Conservation (phyloP, 2,113 vertebrate genomes). For the Cynopterus brachyotis region DNA sequence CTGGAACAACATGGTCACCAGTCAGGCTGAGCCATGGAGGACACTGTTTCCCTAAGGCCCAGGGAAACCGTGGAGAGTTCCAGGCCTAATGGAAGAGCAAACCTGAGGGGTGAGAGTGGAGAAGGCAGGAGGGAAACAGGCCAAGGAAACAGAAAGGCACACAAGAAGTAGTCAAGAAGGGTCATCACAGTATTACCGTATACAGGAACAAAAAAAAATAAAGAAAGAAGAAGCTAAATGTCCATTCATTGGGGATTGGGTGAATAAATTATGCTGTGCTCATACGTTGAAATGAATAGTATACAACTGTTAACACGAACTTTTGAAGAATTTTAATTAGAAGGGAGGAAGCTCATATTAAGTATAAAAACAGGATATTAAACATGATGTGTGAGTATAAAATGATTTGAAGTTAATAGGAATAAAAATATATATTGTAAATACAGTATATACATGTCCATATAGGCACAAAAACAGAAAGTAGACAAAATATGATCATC, state of each 20-base stretch:
- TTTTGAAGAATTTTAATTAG: not conserved
- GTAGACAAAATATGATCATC: not conserved
- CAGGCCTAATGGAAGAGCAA: not conserved
- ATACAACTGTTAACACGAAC: not conserved
- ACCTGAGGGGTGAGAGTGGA: not conserved
- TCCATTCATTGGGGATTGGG: not conserved
- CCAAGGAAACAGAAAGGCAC: not conserved
- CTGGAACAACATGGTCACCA: constrained; percentile 80
- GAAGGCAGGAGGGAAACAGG: not conserved
- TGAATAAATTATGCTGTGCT: not conserved
- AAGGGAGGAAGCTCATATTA: not conserved
- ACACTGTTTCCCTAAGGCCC: not conserved
- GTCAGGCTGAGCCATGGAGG: not conserved
- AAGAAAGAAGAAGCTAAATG: not conserved
- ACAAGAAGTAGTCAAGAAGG: not conserved
- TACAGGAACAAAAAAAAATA: not conserved
- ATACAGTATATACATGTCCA: not conserved
- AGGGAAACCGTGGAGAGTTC: not conserved
- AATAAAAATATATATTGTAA: not conserved
- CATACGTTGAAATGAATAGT: not conserved
- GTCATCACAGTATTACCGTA: not conserved
- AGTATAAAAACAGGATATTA: not conserved
- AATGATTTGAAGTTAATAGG: not conserved
- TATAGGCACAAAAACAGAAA: not conserved
- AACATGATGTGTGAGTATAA: not conserved